Evolutionary conservation across 2,888 invertebrate species (phyloP), one percentile per base, ranked within the genome.

Genomic region (Ennomos erosarius): DNA sequence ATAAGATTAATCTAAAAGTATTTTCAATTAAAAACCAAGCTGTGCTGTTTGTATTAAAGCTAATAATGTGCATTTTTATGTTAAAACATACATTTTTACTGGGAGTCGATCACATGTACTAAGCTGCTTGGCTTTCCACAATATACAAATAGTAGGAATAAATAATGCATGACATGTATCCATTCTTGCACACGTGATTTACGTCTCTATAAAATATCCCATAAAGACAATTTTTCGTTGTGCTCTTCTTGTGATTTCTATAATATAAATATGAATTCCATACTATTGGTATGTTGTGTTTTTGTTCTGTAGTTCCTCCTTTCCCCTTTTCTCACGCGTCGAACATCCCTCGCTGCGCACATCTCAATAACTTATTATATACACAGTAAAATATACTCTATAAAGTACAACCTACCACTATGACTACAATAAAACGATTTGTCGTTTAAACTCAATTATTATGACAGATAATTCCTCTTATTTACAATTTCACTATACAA

Each of bases 381-480:
- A 87, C 86, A 89, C 79, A 75, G 67, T 84, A 85, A 82, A 81
- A 84, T 84, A 82, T 83, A 78, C 74, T 85, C 79, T 85, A 81
- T 84, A 85, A 87, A 88, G 77, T 90, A 90, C 81, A 84, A 78
- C 85, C 88, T 90, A 91, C 80, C 65, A 67, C 88, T 89, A 90
- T 89, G 89, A 90, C 91, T 90, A 91, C 78, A 84, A 89, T 90
- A 88, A 86, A 90, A 90, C 88, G 87, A 88, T 89, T 90, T 90
- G 84, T 88, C 87, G 85, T 87, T 90, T 88, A 90, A 85, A 84
- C 84, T 84, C 84, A 85, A 65, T 88, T 91, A 92, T 90, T 90
- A 91, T 91, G 92, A 88, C 90, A 90, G 85, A 91, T 90, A 90
- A 83, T 91, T 88, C 74, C 86, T 92, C 92, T 92, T 92, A 92